These are phyloP conservation scores for Baccha elongata DNA, from an alignment of 2,888 invertebrate genomes.

Conservation along the genomic window DNA sequence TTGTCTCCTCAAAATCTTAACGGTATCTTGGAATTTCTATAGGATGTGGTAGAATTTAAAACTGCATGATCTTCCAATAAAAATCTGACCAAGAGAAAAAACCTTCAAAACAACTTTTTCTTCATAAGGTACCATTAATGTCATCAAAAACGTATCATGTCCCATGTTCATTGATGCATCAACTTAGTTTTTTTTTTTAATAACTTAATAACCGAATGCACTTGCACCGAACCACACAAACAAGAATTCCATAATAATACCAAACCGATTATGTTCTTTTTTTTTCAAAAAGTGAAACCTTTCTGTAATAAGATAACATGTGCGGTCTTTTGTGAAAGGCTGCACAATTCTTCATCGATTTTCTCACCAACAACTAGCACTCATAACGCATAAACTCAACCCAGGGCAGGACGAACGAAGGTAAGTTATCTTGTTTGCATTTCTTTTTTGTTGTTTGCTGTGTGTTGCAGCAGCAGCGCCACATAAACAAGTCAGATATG, in stretches of 20 bases:
- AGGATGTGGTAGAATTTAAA: conserved; percentile 14
- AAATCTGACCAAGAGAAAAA: conserved; percentile 12
- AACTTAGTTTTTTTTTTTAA: conserved; percentile 12
- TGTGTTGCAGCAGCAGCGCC: conserved; percentile 30
- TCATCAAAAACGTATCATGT: conserved; percentile 41
- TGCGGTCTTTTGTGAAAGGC: conserved; percentile 71
- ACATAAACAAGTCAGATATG: conserved; percentile 49
- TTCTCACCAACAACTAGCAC: conserved; percentile 60
- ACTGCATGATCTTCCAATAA: not conserved
- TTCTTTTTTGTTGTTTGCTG: not conserved
- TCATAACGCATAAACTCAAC: conserved; percentile 32
- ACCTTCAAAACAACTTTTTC: not conserved
- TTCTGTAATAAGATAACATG: conserved; percentile 65
- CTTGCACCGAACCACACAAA: conserved; percentile 39
- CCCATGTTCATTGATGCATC: conserved; percentile 54
- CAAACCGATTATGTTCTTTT: conserved; percentile 39
- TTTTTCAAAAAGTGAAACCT: conserved; percentile 44
- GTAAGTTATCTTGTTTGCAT: conserved; percentile 32
- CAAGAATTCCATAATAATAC: conserved; percentile 30
- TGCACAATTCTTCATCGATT: conserved; percentile 71
- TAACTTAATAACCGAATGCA: conserved; percentile 59
- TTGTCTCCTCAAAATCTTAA: not conserved
- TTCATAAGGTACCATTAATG: conserved; percentile 30
- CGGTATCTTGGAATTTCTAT: not conserved
- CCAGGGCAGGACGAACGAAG: conserved; percentile 28